Base-by-base conservation (phyloP, 2,113 vertebrate species). In the Gavia stellata region DNA sequence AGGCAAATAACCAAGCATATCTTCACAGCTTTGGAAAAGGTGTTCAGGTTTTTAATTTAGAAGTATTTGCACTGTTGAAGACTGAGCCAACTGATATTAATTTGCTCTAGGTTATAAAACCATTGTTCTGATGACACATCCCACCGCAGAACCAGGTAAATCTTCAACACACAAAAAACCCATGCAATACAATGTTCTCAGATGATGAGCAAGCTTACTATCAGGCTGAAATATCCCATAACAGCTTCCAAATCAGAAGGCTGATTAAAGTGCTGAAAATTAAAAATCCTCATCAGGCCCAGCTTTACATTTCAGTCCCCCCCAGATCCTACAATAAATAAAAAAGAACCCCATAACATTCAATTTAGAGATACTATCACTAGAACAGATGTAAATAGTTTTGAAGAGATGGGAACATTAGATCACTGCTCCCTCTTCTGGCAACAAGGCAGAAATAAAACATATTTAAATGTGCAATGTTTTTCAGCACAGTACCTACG, bases 341-440 rank as follows among this genome's bases (percentile, higher is more conserved):
- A 50, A 56, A 55, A 2, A 81, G 18, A 82, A 33, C 3, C 11
- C 21, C 3, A 0, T 11, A 88, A 79, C 26, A 78, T 4, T 65
- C 6, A 61, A n/a, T 28, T 78, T 40, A 44, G n/a, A 47, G 9
- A 44, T 29, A n/a, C 23, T 38, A 49, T 19, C 78, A 26, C 19
- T 34, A 55, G 10, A 89, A 70, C 10, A 74, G 33, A 79, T n/a
- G 7, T 10, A 74, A 77, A 42, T 14, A 34, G 29, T 25, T 83
- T n/a, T 70, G 52, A 52, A 75, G 74, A 74, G 1, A 53, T 36
- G 17, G 78, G 8, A 36, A 80, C 7, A 13, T 81, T 65, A 50
- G 16, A 86, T 31, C 40, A 77, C 29, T 96, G 62, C 92, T 94
- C 96, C 96, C 92, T 91, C 96, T 92, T 81, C 92, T 79, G 92